Evolutionary conservation across 2,113 vertebrate species (phyloP), one percentile per base, ranked within the genome.

Genomic region (Rhipidura dahli): DNA sequence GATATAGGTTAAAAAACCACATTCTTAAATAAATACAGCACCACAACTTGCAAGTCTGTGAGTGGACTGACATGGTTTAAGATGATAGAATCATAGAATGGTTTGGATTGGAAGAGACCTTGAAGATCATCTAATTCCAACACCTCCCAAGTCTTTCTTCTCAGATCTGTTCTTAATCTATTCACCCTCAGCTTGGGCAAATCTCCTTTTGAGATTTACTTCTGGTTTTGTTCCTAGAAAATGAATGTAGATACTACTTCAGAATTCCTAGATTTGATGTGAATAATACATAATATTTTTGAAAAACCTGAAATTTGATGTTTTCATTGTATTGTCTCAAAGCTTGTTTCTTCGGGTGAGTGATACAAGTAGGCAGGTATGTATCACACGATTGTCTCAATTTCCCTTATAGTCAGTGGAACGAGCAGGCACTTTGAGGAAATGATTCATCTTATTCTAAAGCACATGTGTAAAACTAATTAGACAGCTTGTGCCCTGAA

Each of bases 371-470:
- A 73, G 0, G 0, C 3, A 53, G 61, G 57, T 78, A 47, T 12
- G 6, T 42, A 87, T 64, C 10, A 53, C 1, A 1, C 33, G 40
- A 23, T 49, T 65, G 26, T 76, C 50, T 79, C 64, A 69, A 76
- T 37, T 96, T 79, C 79, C 50, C 49, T 78, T 68, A 71, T 6
- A 35, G 30, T 64, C 69, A 59, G 44, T 50, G 57, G 44, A 78
- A 92, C 87, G 40, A 82, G 49, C 31, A 90, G 73, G 12, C 44
- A 82, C 33, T 60, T 31, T n/a, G 28, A 80, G 68, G 50, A 95
- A 83, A 86, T 73, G 15, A 96, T 86, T 94, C 39, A 85, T 66
- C 57, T 87, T 93, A 90, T 80, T 70, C 71, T 73, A 92, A 95
- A 96, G 86, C 42, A 94, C 37, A 72, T 15, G 16, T 61, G 42